Base-by-base conservation (phyloP, 1,140 invertebrate genomes). In the Danaus plexippus region DNA sequence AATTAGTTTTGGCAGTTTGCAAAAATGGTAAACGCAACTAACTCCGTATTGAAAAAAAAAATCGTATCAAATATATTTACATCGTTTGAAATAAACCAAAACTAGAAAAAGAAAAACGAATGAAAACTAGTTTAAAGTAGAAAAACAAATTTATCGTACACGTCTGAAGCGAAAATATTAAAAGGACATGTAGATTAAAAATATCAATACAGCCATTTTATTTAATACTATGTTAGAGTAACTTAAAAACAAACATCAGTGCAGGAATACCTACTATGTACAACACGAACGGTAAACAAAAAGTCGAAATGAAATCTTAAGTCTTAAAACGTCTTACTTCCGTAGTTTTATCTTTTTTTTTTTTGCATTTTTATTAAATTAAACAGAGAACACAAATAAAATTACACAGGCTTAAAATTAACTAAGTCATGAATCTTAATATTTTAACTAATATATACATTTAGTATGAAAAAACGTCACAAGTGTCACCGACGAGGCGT, bases 21-120 rank as follows among this genome's bases (percentile, higher is more conserved):
- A 81, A 81, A 73, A 82, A 82, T 81, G 80, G 82, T 85, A 84
- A 82, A 85, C 83, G 80, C 80, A 85, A 80, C 75, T 79, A 81
- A 80, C 69, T 74, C 66, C 63, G 66, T 68, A 64, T 44, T 64
- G 72, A 75, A 75, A 75, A 15, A 15, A 71, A 76, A 75, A 77
- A 73, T 69, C 66, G 59, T 76, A 77, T 69, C 72, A 66, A 69
- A 70, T 77, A 81, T 85, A 82, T 85, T 83, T 85, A 85, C 80
- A 47, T 52, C 59, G 54, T 66, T 52, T 55, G 60, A 71, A 73
- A 71, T 65, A 67, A 74, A 77, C 66, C 75, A 68, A 77, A 77
- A 71, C 67, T 75, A 75, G 22, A 8, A 15, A 15, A 15, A 15
- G 7, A 32, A 32, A 32, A 32, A 4, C 22, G 22, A 32, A 32